phyloP scores from a whole-genome alignment of 2,797 vertebrate genomes.

The Mus spretus region DNA sequence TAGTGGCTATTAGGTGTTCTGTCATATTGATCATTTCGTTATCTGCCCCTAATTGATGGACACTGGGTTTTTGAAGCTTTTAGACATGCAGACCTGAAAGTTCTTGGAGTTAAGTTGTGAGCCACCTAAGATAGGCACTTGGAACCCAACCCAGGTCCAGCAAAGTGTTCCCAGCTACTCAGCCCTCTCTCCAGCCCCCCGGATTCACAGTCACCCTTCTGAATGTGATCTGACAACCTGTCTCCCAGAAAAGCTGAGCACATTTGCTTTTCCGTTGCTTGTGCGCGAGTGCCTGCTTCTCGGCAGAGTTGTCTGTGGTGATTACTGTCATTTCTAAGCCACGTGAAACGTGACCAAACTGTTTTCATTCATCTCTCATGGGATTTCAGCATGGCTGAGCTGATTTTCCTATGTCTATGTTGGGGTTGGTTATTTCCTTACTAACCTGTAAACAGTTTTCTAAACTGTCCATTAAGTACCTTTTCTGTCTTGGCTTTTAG shows the following conservation, averaged over 20 bases:
- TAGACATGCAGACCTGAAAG: constrained; percentile 41
- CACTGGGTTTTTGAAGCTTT: constrained; percentile 44
- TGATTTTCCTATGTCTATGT: constrained; percentile 44
- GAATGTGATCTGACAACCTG: constrained; percentile 41
- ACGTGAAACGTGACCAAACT: not conserved
- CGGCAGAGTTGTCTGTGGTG: not conserved
- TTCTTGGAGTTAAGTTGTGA: constrained; percentile 11
- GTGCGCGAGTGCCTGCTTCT: not conserved
- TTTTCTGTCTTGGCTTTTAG: constrained; percentile 25
- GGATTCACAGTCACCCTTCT: not conserved
- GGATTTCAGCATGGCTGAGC: constrained; percentile 1
- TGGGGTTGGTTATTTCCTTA: constrained; percentile 40
- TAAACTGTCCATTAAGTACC: not conserved
- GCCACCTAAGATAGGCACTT: not conserved
- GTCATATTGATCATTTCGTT: not conserved
- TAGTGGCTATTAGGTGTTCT: not conserved
- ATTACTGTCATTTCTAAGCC: not conserved
- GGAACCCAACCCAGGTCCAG: not conserved
- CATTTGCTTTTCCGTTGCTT: not conserved
- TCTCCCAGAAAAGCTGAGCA: not conserved
- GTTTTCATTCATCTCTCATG: constrained; percentile 43
- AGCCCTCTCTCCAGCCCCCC: not conserved
- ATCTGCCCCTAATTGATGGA: not conserved
- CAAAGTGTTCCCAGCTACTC: not conserved
- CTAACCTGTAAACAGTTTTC: constrained; percentile 30